Conservation (phyloP, 1,140 invertebrate genomes). For the Apocrypta bakeri region DNA sequence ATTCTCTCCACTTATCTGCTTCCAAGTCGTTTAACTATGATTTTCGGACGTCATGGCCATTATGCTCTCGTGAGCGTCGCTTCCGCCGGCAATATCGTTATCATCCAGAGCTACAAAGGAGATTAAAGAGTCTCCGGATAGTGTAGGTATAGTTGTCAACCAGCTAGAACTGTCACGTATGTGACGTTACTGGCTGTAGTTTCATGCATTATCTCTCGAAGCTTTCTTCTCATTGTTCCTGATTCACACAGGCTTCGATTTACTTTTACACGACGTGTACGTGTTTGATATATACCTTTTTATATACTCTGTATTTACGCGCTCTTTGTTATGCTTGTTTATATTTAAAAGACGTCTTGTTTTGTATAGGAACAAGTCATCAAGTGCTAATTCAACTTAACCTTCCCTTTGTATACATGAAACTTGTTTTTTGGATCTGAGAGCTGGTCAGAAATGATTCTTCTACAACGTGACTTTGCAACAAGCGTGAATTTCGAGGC, state of each 20-base stretch:
- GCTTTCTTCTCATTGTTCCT: too few relatives aligned
- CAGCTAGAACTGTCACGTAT: too few relatives aligned
- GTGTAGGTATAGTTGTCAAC: background rate
- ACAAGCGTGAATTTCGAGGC: background rate
- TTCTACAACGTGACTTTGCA: slow-evolving; percentile 31
- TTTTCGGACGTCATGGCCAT: slow-evolving; percentile 6
- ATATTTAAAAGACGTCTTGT: background rate
- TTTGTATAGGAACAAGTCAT: slow-evolving; percentile 45
- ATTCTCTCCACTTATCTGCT: slow-evolving; percentile 14
- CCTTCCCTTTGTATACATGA: slow-evolving; percentile 14
- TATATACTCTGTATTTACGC: too few relatives aligned
- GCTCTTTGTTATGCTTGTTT: background rate
- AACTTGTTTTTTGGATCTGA: slow-evolving; percentile 28
- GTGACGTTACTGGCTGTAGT: too few relatives aligned
- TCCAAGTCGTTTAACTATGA: slow-evolving; percentile 14
- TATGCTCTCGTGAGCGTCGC: slow-evolving; percentile 4
- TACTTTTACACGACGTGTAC: too few relatives aligned
- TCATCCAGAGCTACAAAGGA: too few relatives aligned
- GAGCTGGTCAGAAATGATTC: slow-evolving; percentile 20
- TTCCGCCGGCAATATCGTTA: slow-evolving; percentile 46
- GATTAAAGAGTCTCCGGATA: background rate
- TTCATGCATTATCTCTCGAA: too few relatives aligned
- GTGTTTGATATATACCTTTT: too few relatives aligned
- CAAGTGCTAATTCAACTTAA: slow-evolving; percentile 36
- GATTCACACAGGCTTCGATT: too few relatives aligned